Evolutionary conservation across 1,140 invertebrate species (phyloP), one percentile per base, ranked within the genome.

Genomic region (Lepidurus apus): DNA sequence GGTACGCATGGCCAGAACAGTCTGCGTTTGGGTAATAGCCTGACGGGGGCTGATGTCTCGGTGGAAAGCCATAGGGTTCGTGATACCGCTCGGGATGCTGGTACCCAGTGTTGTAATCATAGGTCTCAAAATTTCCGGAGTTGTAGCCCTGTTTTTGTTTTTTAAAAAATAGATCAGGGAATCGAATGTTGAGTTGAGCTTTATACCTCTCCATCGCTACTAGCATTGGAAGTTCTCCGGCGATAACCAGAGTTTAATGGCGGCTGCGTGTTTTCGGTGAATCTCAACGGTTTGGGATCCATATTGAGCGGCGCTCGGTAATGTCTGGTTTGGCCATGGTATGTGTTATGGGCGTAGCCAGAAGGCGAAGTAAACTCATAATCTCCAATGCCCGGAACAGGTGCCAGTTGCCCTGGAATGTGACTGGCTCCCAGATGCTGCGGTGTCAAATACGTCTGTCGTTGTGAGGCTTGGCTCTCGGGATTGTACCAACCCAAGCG

Each of bases 311-410:
- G 85, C 13, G 91, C 91, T 80, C 94, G 89, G 79, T 91, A 89
- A 83, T 94, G 93, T 80, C 90, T 87, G 8, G 91, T 90, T 17
- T 92, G 93, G 8, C 95, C 95, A 85, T 97, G 95, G 86, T 96
- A 97, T 1, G 95, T 97, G 84, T 95, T 94, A 84, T 95, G 93
- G 76, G 89, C 90, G 86, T 92, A 93, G 9, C 89, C 89, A 65
- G 87, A 88, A 24, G 83, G 78, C 5, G 87, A 86, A 8, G 85
- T 87, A 82, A 90, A 89, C 82, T 91, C 89, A 80, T 89, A 90
- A 80, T 89, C 87, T 79, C 79, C 79, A 74, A 81, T 65, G 11
- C 74, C 26, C 44, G 79, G 47, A 65, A 73, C 74, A 26, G 77
- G 24, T 42, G 81, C 77, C 21, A 80, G 76, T 43, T 78, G 44